These are phyloP conservation scores for Drosophila picticornis DNA, from an alignment of 2,888 invertebrate genomes.

Conservation along the genomic window DNA sequence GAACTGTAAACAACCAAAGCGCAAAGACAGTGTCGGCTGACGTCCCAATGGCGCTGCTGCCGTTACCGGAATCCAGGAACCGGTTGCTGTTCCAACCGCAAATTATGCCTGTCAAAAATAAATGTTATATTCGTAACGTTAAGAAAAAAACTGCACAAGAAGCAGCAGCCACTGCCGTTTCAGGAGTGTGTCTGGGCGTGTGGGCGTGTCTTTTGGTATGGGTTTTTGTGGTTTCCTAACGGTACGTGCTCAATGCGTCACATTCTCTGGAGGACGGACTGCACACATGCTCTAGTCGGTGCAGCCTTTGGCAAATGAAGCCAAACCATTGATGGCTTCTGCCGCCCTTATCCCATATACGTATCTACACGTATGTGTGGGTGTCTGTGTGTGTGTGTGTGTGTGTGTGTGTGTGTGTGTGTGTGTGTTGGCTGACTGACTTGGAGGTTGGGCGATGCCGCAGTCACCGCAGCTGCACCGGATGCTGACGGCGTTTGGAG, in stretches of 20 bases:
- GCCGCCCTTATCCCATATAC: slow-evolving; percentile 7
- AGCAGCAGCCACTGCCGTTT: slow-evolving; percentile 8
- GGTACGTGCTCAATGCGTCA: slow-evolving; percentile 75
- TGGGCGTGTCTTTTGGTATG: slow-evolving; percentile 22
- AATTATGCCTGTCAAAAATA: slow-evolving; percentile 80
- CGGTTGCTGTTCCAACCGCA: slow-evolving; percentile 63
- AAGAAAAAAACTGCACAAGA: slow-evolving; percentile 44
- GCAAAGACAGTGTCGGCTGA: slow-evolving; percentile 7
- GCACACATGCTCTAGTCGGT: slow-evolving; percentile 28
- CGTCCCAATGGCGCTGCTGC: slow-evolving; percentile 51
- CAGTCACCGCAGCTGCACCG: slow-evolving; percentile 52
- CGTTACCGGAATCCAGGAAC: slow-evolving; percentile 9
- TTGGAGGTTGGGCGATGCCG: slow-evolving; percentile 55
- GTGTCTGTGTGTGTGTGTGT: slow-evolving; percentile 2
- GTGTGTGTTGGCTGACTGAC: slow-evolving; percentile 43
- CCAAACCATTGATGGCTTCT: slow-evolving; percentile 54
- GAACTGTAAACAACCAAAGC: slow-evolving; percentile 69
- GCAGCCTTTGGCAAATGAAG: slow-evolving; percentile 54
- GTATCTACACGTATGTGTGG: slow-evolving; percentile 5
- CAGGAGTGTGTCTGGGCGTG: background rate
- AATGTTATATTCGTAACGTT: slow-evolving; percentile 75
- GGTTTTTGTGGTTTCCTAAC: slow-evolving; percentile 60
- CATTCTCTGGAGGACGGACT: slow-evolving; percentile 67
- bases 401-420: slow-evolving; percentile 8
- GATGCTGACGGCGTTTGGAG: slow-evolving; percentile 55